Conservation (phyloP, 1,140 invertebrate genomes). For the Philotrypesis tridentata region DNA sequence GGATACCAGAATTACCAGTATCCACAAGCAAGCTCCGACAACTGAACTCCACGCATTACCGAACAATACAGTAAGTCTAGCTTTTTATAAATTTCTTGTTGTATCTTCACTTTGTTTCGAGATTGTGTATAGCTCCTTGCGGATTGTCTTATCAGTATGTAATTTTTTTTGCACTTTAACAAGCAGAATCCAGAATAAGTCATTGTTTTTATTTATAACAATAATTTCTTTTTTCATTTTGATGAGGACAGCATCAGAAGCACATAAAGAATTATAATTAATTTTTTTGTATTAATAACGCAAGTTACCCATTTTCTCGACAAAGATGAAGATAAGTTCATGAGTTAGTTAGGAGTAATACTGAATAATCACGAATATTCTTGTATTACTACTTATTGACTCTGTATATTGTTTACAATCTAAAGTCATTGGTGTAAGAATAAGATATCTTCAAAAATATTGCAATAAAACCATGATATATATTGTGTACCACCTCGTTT, state of each 20-base stretch:
- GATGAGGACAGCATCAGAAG: too few relatives aligned
- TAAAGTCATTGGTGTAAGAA: constrained; percentile 45
- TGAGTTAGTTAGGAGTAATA: constrained; percentile 43
- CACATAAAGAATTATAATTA: too few relatives aligned
- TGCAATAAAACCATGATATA: constrained; percentile 25
- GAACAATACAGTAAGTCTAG: constrained; percentile 59
- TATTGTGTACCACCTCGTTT: constrained; percentile 42
- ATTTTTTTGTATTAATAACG: constrained; percentile 25
- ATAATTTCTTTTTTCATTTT: constrained; percentile 42
- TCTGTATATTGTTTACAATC: constrained; percentile 23
- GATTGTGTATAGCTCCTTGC: background rate
- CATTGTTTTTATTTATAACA: constrained; percentile 11
- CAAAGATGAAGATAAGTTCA: constrained; percentile 53
- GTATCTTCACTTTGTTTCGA: constrained; percentile 23
- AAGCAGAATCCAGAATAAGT: background rate
- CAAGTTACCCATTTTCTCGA: constrained; percentile 37
- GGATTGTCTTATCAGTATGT: background rate
- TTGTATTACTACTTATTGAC: constrained; percentile 36
- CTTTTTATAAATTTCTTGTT: constrained; percentile 36
- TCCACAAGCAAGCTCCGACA: constrained; percentile 69
- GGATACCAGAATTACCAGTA: constrained; percentile 72
- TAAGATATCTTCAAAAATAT: constrained; percentile 45
- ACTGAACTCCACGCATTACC: constrained; percentile 57
- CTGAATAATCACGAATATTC: constrained; percentile 25
- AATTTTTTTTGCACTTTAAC: background rate